Percentiles rank a stretch among this genome's conserved stretches.
Conservation (phyloP, 2,888 invertebrate genomes). For the Osmoderma eremita region DNA sequence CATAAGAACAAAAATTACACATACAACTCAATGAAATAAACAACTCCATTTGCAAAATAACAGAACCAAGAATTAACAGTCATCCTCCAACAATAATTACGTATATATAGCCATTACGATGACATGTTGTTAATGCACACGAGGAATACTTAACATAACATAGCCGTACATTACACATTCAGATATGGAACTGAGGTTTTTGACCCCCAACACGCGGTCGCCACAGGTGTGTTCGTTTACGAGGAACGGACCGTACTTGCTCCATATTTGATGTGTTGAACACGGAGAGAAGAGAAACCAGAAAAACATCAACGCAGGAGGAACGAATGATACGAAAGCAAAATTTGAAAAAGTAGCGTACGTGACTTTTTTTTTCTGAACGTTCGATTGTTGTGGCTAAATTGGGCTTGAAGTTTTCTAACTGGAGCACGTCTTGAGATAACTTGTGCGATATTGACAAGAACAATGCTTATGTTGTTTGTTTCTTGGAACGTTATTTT, state of each 20-base stretch:
- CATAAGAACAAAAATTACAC: too few species aligned
- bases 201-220: constrained; percentile 9
- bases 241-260: constrained; percentile 12
- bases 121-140: too few species aligned
- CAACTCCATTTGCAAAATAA: not conserved
- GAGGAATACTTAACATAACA: too few species aligned
- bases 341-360: not conserved
- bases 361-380: not conserved
- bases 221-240: constrained; percentile 13
- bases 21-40: too few species aligned
- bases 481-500: constrained; percentile 9
- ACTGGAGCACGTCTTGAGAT: not conserved
- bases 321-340: constrained; percentile 11
- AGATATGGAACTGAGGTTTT: constrained; percentile 3
- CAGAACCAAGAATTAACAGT: not conserved
- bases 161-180: not conserved
- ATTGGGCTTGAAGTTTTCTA: constrained; percentile 10
- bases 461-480: constrained; percentile 1
- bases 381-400: not conserved
- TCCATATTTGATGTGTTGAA: not conserved
- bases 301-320: not conserved
- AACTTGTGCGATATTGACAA: not conserved
- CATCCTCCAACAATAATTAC: not conserved
- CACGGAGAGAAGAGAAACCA: not conserved
- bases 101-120: not conserved